Evolutionary conservation across 2,888 invertebrate species (phyloP), one percentile per base, ranked within the genome.

Genomic region (Caradrina kadenii): DNA sequence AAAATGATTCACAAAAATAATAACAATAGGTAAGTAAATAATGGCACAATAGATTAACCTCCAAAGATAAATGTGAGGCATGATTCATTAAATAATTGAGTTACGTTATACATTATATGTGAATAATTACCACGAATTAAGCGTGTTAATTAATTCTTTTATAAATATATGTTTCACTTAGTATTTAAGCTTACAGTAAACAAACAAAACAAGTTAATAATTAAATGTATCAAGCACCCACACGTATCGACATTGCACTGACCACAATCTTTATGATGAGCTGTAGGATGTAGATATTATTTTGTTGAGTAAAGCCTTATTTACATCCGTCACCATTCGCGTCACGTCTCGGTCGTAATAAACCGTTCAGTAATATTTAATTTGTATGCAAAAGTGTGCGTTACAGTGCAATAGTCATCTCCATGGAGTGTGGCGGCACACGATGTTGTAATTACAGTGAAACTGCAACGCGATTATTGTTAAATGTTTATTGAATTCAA

Each of bases 361-460:
- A 78, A 76, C 55, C 58, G 69, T 81, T 82, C 75, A 59, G 66
- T 66, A 67, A 73, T 78, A 79, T 79, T 73, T 72, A 68, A 79
- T 83, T 76, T 81, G 66, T 72, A 83, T 83, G 76, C 79, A 74
- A 72, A 82, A 64, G 73, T 62, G 73, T 62, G 61, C 67, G 56
- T 52, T 60, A 59, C 69, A 62, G 22, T 68, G 76, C 76, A 62
- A 73, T 71, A 50, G 17, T 60, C 72, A 50, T 61, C 62, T 77
- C 77, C 45, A 22, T 21, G 55, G 45, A 17, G 7, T 31, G 42
- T 60, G 67, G 60, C 63, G 60, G 66, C 63, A 39, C 74, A 69
- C 49, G n/a, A 63, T 31, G 21, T 49, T 42, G 53, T 65, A 52
- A 78, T 78, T 78, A 50, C 53, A 48, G 31, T 48, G 22, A 74